Evolutionary conservation across 2,113 vertebrate species (phyloP).

Genomic region (Solea senegalensis): DNA sequence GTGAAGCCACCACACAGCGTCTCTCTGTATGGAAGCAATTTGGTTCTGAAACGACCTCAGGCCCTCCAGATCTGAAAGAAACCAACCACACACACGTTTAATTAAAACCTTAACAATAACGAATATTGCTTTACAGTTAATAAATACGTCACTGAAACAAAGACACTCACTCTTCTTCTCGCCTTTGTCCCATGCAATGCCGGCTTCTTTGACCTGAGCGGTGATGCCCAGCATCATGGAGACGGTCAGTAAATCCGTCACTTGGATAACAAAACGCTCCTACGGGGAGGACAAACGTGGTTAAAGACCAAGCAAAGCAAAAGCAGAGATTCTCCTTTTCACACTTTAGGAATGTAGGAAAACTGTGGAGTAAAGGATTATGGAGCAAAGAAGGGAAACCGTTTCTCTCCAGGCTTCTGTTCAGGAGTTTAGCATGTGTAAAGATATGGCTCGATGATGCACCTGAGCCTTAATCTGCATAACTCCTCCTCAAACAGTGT

Average conservation of each 20-base stretch:
- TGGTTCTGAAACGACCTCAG: conserved; percentile 97
- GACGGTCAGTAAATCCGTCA: conserved; percentile 94
- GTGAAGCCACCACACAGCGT: conserved; percentile 98
- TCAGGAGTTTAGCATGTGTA: too few relatives aligned
- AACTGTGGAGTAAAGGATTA: too few relatives aligned
- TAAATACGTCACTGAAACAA: background rate
- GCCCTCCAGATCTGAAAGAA: conserved; percentile 88
- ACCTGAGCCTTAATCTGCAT: too few relatives aligned
- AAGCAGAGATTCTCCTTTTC: too few relatives aligned
- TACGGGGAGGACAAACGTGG: conserved; percentile 48
- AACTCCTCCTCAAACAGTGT: too few relatives aligned
- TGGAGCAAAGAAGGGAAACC: too few relatives aligned
- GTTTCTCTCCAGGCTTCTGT: too few relatives aligned
- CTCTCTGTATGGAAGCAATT: conserved; percentile 94
- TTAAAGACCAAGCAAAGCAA: background rate
- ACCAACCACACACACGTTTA: background rate
- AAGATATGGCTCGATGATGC: too few relatives aligned
- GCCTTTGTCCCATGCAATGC: conserved; percentile 98
- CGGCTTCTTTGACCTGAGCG: conserved; percentile 96
- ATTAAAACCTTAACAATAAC: background rate
- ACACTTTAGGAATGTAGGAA: too few relatives aligned
- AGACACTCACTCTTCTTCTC: conserved; percentile 93
- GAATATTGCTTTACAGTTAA: background rate
- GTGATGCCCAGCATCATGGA: conserved; percentile 99
- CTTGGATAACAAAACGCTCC: conserved; percentile 97